Evolutionary conservation across 2,888 invertebrate species (phyloP), one percentile per base, ranked within the genome.

Genomic region (Bugulina stolonifera): DNA sequence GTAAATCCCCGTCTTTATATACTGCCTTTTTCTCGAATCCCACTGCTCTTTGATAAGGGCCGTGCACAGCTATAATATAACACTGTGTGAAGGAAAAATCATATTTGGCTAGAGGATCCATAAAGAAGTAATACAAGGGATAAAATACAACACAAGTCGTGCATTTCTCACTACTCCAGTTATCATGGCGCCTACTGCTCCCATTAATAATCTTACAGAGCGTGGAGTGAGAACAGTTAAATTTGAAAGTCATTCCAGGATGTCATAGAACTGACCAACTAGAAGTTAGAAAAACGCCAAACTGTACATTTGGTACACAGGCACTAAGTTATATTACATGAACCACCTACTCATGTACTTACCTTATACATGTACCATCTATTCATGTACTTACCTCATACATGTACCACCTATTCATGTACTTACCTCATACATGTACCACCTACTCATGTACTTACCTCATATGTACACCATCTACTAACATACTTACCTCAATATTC

Each of bases 11-110:
- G 64, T 32, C 14, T 32, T 64, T 22, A 64, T 64, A 27, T 64
- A 64, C n/a, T 64, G 27, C 32, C 64, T 27, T n/a, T 64, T 27
- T 27, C 27, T 64, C 25, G 64, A 64, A 32, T 64, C 64, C 64
- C 64, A 64, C 64, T 64, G 64, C n/a, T 64, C 64, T 27, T 34
- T 64, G 14, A 64, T 64, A 14, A 64, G 64, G 64, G 64, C 64
- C n/a, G 64, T 64, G 32, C 64, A 64, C 32, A 64, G 32, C 64
- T 64, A 34, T 14, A 64, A 14, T 23, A 57, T n/a, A 57, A 18
- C 18, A 43, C 43, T n/a, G n/a, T n/a, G n/a, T n/a, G n/a, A n/a
- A n/a, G n/a, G n/a, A n/a, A n/a, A n/a, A n/a, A n/a, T n/a, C n/a
- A n/a, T n/a, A n/a, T n/a, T n/a, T n/a, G n/a, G n/a, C n/a, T n/a